Evolutionary conservation across 1,140 invertebrate species (phyloP).

Genomic region (Drosophila bifasciata): DNA sequence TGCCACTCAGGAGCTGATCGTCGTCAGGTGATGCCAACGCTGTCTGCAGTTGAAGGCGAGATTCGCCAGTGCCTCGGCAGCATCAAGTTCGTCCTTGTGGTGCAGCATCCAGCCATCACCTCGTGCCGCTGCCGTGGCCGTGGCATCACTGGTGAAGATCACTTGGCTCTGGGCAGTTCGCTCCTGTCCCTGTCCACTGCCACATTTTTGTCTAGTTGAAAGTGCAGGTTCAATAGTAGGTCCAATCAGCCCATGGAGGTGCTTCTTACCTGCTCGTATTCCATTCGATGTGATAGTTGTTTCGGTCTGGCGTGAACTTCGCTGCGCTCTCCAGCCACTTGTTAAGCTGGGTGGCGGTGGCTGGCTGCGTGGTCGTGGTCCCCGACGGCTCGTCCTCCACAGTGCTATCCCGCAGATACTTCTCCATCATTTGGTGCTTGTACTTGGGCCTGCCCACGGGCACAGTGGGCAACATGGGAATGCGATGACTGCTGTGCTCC

Average conservation of each 20-base stretch:
- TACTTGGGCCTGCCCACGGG: slow-evolving; percentile 81
- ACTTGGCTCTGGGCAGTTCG: slow-evolving; percentile 31
- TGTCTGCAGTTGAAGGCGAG: slow-evolving; percentile 81
- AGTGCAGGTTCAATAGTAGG: neutral
- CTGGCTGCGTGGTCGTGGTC: neutral
- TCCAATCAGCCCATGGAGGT: neutral
- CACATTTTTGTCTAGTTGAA: slow-evolving; percentile 47
- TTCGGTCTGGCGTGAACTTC: slow-evolving; percentile 87
- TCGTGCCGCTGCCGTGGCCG: slow-evolving; percentile 34
- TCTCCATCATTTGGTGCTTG: slow-evolving; percentile 86
- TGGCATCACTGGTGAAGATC: slow-evolving; percentile 58
- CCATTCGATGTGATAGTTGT: slow-evolving; percentile 88
- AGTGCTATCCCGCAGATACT: slow-evolving; percentile 84
- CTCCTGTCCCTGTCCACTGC: slow-evolving; percentile 9
- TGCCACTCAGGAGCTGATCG: slow-evolving; percentile 60
- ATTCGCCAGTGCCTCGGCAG: slow-evolving; percentile 87
- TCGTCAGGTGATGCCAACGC: slow-evolving; percentile 50
- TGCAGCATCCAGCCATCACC: slow-evolving; percentile 83
- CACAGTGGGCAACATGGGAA: slow-evolving; percentile 44
- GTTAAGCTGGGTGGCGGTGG: slow-evolving; percentile 84
- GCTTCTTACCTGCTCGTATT: slow-evolving; percentile 79
- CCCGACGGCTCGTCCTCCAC: slow-evolving; percentile 11
- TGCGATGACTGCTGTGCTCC: slow-evolving; percentile 27
- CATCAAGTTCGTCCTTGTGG: slow-evolving; percentile 88
- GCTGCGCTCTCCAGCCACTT: slow-evolving; percentile 89